phyloP scores from a whole-genome alignment of 2,888 invertebrate genomes.

The Andrena marginata region DNA sequence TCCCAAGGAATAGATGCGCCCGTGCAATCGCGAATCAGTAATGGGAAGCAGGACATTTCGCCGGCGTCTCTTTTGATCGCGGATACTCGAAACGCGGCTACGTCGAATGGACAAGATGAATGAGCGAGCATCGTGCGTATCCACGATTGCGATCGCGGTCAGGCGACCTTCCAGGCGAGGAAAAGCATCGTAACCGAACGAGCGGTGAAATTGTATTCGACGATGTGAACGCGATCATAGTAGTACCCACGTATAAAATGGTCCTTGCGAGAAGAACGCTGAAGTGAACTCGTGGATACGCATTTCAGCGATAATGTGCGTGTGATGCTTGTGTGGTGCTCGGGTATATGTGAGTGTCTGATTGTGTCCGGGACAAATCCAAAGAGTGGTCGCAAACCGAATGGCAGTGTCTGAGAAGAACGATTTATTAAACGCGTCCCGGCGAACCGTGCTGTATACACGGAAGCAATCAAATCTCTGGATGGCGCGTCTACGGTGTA shows the following conservation, averaged over 20 bases:
- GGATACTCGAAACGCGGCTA: slow-evolving; percentile 69
- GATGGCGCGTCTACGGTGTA: no score
- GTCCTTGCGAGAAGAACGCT: neutral
- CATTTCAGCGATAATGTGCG: slow-evolving; percentile 57
- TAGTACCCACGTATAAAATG: neutral
- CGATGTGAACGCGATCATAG: neutral
- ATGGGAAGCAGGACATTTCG: neutral
- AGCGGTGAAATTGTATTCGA: neutral
- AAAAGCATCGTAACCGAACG: no score
- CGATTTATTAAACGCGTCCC: neutral
- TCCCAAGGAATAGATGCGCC: neutral
- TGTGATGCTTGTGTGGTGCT: neutral
- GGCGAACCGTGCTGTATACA: no score
- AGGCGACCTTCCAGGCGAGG: neutral
- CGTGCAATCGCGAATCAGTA: neutral
- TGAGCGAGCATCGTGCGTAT: slow-evolving; percentile 62
- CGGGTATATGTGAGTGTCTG: neutral
- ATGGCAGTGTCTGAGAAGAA: neutral
- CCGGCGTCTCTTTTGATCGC: neutral
- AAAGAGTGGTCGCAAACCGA: slow-evolving; percentile 51
- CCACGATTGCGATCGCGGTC: slow-evolving; percentile 38
- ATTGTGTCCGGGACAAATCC: slow-evolving; percentile 49
- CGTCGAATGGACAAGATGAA: slow-evolving; percentile 73
- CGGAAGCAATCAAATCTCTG: no score
- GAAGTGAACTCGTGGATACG: slow-evolving; percentile 66